Base-by-base conservation (phyloP, 37 sponge, comb jelly and placozoan species). In the Tethya wilhelma region DNA sequence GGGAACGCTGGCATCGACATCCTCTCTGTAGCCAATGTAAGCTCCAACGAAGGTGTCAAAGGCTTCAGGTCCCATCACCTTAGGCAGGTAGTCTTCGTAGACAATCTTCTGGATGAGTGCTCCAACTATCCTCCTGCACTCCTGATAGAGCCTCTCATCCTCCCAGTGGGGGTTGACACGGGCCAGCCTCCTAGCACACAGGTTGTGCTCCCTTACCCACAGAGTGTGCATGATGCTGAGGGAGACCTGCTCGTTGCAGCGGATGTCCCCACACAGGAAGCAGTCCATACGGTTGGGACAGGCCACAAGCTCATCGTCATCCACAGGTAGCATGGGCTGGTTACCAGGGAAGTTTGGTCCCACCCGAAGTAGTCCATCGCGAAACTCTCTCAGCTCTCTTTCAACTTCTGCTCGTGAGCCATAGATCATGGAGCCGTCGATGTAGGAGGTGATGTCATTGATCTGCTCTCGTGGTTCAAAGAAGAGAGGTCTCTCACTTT, bases 151-250 rank as follows among this genome's bases (percentile, higher is more conserved):
- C n/a, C 84, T 77, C 39, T 98, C 98, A 71, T 98, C 96, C 5
- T 57, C 75, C 98, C 93, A 94, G 38, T 37, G 44, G 0, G 93
- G 93, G 73, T 96, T 94, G 53, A 98, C 42, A 25, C 33, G 38
- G 0, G 67, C 74, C 57, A 98, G 78, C 37, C 40, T 43, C 7
- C 53, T 42, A 44, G 93, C 99, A 63, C 93, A 88, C 57, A 97
- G 69, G 68, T 98, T 98, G 88, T 98, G 99, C 55, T 98, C 95
- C 58, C 99, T 44, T 40, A 98, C 44, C 89, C 90, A 98, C 23
- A 98, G 73, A 23, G 97, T 98, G 83, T 98, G 99, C 97, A 98
- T 91, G 14, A 90, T 71, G 28, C 89, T 89, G 20, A 97, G 81
- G 41, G 81, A 81, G 36, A 90, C 46, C 71, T 97, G 98, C 55